phyloP scores from a whole-genome alignment of 2,888 invertebrate species.

The Oligia strigilis region DNA sequence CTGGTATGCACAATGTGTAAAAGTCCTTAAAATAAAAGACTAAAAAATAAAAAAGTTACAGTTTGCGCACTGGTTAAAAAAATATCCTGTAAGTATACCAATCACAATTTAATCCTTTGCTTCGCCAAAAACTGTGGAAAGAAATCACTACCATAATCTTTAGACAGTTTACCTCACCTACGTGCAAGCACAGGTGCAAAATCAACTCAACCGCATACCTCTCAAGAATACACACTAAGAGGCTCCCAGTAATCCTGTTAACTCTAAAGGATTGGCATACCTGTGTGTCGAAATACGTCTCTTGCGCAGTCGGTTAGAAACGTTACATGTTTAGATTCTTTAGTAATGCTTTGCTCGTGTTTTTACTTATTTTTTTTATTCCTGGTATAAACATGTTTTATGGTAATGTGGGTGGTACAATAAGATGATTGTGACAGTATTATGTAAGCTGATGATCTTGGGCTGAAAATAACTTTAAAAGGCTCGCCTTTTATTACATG shows the following conservation, averaged over 20 bases:
- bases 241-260: conserved; percentile 54
- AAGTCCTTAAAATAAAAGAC: too few species aligned
- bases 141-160: not conserved
- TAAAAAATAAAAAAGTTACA: too few species aligned
- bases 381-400: not conserved
- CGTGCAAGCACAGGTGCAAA: conserved; percentile 45
- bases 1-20: too few species aligned
- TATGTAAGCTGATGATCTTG: not conserved
- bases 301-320: conserved; percentile 38
- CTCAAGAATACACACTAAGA: conserved; percentile 38
- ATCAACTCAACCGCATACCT: conserved; percentile 42
- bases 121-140: not conserved
- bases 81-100: not conserved
- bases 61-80: too few species aligned
- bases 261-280: conserved; percentile 46
- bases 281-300: conserved; percentile 24
- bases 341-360: conserved; percentile 20
- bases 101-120: not conserved
- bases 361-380: conserved; percentile 8
- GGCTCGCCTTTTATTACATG: not conserved
- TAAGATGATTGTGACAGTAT: not conserved
- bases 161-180: not conserved
- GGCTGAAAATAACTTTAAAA: not conserved
- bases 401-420: conserved; percentile 2
- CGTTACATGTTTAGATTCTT: conserved; percentile 33